Evolutionary conservation across 2,888 invertebrate species (phyloP), one percentile per base, ranked within the genome.

Genomic region (Ariolimax columbianus): DNA sequence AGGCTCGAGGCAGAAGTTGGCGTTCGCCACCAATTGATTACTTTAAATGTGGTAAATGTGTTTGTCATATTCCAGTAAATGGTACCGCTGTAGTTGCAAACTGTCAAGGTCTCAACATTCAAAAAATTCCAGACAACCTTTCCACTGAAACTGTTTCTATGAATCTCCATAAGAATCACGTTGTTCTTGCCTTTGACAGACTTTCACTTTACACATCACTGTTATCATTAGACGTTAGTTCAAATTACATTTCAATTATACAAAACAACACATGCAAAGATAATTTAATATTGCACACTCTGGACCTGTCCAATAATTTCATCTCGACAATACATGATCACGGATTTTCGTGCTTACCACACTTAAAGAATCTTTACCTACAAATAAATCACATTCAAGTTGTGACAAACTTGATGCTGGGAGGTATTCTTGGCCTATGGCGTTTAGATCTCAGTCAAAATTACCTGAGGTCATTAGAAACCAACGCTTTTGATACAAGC

Each of bases 21-120:
- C 7, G 66, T 4, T 36, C 36, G 9, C 78, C 78, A 6, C 78
- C 78, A n/a, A 43, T 78, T 14, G 40, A 66, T 30, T 78, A 78
- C 63, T 78, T n/a, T 30, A 78, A 17, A 78, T 78, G 78, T 66
- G 78, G 78, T 40, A 26, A 4, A 23, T 78, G 78, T 66, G 30
- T 26, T 38, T 78, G 78, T n/a, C 4, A 66, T 66, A 36, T 4
- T 26, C 30, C 36, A 1, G 23, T 19, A 33, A 78, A 43, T 36
- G 66, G 40, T 6, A 9, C 38, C 40, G 23, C 17, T 3, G 40
- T 78, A 4, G 38, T 40, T 26, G 40, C 78, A 4, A 40, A 63
- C n/a, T 78, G 78, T 38, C n/a, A n/a, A 1, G 4, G n/a, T 1
- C 36, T 14, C 2, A 38, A 40, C 9, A 7, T 59, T 30, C 38